phyloP scores from a whole-genome alignment of 2,113 vertebrate species.

The Cygnus atratus region DNA sequence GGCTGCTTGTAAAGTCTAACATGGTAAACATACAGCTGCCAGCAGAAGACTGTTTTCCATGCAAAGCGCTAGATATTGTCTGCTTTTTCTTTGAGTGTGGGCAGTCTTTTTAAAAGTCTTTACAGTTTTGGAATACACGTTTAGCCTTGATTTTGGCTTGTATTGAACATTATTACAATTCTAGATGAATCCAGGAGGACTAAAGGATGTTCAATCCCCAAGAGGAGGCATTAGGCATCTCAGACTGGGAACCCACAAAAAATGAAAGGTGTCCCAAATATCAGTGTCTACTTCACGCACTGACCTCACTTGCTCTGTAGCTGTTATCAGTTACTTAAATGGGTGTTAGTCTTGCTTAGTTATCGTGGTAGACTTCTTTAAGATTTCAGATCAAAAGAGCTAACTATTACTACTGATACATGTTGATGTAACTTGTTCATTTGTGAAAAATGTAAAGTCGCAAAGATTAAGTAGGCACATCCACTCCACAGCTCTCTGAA shows the following conservation, averaged over 20 bases:
- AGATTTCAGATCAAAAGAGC: background rate
- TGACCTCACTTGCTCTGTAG: background rate
- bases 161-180: background rate
- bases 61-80: background rate
- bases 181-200: background rate
- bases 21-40: background rate
- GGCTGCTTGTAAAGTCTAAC: background rate
- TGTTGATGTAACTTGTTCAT: background rate
- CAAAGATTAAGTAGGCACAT: background rate
- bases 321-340: background rate
- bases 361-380: background rate
- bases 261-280: background rate
- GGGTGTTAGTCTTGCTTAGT: background rate
- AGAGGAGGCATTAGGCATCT: background rate
- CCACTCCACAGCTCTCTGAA: background rate
- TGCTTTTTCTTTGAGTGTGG: background rate
- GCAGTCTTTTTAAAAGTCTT: background rate
- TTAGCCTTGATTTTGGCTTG: background rate
- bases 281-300: background rate
- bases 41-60: background rate
- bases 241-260: background rate
- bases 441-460: background rate
- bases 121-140: background rate
- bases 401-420: background rate
- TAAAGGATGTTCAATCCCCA: background rate